These are phyloP conservation scores for Mercenaria mercenaria DNA, from an alignment of 1,140 invertebrate genomes.

Conservation along the genomic window DNA sequence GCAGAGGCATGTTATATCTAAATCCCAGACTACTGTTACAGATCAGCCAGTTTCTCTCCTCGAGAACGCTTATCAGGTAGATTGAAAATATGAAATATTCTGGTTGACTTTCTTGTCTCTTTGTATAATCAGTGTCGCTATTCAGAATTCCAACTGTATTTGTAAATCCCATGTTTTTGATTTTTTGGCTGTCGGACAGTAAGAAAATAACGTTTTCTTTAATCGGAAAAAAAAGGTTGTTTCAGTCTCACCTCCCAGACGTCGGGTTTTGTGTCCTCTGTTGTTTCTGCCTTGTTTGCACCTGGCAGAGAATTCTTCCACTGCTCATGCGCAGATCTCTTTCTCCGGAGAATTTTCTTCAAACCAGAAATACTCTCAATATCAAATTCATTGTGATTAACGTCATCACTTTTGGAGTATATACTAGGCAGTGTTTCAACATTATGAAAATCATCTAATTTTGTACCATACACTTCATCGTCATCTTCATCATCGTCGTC, in stretches of 20 bases:
- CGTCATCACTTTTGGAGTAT: neutral
- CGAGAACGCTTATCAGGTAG: no score
- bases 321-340: conserved; percentile 47
- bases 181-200: no score
- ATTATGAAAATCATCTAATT: neutral
- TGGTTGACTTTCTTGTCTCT: no score
- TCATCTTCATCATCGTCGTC: neutral
- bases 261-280: conserved; percentile 29
- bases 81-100: no score
- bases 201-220: no score
- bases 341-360: neutral
- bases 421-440: neutral
- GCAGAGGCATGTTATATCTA: no score
- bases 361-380: conserved; percentile 33
- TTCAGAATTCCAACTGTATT: no score
- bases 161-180: no score
- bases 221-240: no score
- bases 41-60: no score
- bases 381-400: neutral
- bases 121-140: no score
- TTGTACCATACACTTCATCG: neutral
- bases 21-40: no score
- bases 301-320: conserved; percentile 57
- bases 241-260: conserved; percentile 30
- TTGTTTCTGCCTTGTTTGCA: neutral